Percentiles rank a stretch among this genome's conserved stretches.
Evolutionary conservation across 1,140 invertebrate species (phyloP).

Genomic region (Cataglyphis hispanica): DNA sequence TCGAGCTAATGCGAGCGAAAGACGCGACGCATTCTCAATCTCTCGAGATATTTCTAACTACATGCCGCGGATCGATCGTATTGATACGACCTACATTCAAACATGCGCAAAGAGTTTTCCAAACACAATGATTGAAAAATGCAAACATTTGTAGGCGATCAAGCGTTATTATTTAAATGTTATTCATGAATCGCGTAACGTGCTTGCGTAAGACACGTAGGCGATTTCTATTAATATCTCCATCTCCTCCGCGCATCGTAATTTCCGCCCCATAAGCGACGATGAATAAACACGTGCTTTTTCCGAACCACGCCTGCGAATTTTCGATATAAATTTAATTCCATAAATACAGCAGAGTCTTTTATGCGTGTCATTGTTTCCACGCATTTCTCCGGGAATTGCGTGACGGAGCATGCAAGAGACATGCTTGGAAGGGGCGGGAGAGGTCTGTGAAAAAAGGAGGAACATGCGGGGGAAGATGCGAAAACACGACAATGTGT

Average conservation of each 20-base stretch:
- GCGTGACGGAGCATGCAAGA: conserved; percentile 4
- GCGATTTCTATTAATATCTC: conserved; percentile 16
- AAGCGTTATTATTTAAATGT: conserved; percentile 8
- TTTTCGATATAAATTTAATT: conserved; percentile 1
- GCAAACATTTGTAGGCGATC: conserved; percentile 10
- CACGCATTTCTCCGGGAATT: conserved; percentile 16
- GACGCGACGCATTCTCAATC: conserved; percentile 39
- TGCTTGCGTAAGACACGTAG: not conserved
- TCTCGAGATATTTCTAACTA: conserved; percentile 46
- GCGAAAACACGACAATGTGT: not conserved
- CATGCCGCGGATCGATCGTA: conserved; percentile 44
- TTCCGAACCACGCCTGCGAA: not conserved
- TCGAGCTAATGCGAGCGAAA: conserved; percentile 25
- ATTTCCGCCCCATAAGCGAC: not conserved
- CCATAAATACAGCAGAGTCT: not conserved
- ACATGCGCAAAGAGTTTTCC: conserved; percentile 24
- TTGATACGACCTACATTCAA: conserved; percentile 56
- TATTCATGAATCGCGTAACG: conserved; percentile 6
- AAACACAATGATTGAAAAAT: conserved; percentile 25
- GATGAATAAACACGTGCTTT: conserved; percentile 27
- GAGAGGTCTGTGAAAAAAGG: not conserved
- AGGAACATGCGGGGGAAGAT: not conserved
- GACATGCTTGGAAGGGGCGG: not conserved
- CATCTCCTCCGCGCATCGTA: not conserved
- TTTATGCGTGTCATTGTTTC: conserved; percentile 11